These are phyloP conservation scores for Sminthurides bifidus DNA, from an alignment of 1,140 invertebrate species.

Conservation along the genomic window DNA sequence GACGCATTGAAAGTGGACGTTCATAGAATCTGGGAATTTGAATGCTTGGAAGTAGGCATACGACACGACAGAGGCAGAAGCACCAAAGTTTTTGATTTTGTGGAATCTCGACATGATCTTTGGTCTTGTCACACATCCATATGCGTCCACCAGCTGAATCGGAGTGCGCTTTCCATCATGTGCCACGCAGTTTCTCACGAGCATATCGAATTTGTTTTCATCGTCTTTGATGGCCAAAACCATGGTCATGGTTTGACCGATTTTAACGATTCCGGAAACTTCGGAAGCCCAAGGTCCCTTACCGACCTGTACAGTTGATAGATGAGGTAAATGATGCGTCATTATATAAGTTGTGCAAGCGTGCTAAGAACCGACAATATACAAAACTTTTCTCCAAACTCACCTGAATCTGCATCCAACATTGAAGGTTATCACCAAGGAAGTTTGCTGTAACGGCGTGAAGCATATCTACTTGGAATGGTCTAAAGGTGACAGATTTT, in stretches of 20 bases:
- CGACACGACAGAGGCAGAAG: conserved; percentile 80
- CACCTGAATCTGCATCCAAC: conserved; percentile 88
- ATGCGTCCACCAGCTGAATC: conserved; percentile 82
- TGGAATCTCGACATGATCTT: conserved; percentile 90
- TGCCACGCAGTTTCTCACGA: conserved; percentile 84
- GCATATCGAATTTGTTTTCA: conserved; percentile 90
- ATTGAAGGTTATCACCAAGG: conserved; percentile 84
- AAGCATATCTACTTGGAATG: conserved; percentile 81
- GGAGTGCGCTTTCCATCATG: conserved; percentile 85
- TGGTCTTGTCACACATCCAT: conserved; percentile 78
- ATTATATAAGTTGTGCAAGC: neutral
- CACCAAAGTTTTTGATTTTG: conserved; percentile 90
- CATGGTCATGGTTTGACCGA: conserved; percentile 93
- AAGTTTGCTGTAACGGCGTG: conserved; percentile 89
- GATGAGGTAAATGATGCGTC: neutral
- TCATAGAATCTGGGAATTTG: conserved; percentile 94
- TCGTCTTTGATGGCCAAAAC: conserved; percentile 88
- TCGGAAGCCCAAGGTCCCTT: conserved; percentile 90
- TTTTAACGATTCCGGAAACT: conserved; percentile 87
- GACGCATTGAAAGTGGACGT: conserved; percentile 92
- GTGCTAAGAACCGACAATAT: too few species aligned
- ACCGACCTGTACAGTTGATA: conserved; percentile 47
- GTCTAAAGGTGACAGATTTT: conserved; percentile 82
- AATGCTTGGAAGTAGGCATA: conserved; percentile 94
- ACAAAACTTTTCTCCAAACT: neutral